Conservation (phyloP, 1,140 invertebrate species). For the Batillaria attramentaria region DNA sequence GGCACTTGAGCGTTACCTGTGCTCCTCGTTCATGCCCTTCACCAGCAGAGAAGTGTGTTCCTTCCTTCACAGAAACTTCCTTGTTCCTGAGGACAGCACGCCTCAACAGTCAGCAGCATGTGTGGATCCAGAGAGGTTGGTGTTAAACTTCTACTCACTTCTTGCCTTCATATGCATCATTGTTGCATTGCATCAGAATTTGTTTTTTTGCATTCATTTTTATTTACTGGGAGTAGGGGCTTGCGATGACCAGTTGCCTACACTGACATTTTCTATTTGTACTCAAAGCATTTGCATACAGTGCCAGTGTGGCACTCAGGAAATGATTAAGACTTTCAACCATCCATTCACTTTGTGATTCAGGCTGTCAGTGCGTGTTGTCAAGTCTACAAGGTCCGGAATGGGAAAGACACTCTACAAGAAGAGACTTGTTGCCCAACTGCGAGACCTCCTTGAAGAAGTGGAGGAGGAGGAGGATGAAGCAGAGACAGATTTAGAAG, state of each 20-base stretch:
- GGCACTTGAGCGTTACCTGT: slow-evolving; percentile 51
- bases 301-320: too few relatives aligned
- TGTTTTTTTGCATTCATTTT: neutral
- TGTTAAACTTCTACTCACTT: too few relatives aligned
- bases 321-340: neutral
- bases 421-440: slow-evolving; percentile 45
- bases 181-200: neutral
- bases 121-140: neutral
- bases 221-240: slow-evolving; percentile 32
- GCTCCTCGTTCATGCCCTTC: slow-evolving; percentile 28
- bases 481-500: neutral
- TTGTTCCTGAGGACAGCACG: neutral
- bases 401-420: slow-evolving; percentile 63
- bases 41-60: neutral
- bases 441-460: slow-evolving; percentile 17
- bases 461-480: neutral
- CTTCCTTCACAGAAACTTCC: neutral
- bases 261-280: too few relatives aligned
- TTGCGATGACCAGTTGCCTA: too few relatives aligned
- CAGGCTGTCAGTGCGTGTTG: slow-evolving; percentile 50
- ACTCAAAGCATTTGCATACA: too few relatives aligned
- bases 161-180: neutral
- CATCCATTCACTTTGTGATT: neutral
- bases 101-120: neutral
- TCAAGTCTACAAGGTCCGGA: slow-evolving; percentile 62